Conservation (phyloP, 2,113 vertebrate genomes). For the Poecile atricapillus region DNA sequence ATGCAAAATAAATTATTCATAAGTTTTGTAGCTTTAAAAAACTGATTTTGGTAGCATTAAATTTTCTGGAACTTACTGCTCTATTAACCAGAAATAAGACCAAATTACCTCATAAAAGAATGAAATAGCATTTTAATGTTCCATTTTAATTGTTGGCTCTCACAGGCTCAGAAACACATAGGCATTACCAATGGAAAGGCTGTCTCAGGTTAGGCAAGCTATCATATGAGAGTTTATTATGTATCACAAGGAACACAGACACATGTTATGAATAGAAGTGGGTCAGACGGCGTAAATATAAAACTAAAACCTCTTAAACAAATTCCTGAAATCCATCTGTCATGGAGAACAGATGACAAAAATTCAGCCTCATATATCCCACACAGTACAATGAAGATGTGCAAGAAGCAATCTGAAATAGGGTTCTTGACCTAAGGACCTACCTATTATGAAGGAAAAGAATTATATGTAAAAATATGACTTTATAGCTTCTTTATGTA, state of each 20-base stretch:
- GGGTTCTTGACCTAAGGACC: background rate
- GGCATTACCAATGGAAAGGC: background rate
- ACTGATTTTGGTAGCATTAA: background rate
- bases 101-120: background rate
- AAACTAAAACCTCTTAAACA: background rate
- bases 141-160: background rate
- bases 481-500: background rate
- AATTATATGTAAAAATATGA: background rate
- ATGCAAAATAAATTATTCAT: background rate
- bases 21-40: background rate
- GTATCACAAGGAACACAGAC: background rate
- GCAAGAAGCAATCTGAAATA: background rate
- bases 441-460: background rate
- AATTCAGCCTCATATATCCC: background rate
- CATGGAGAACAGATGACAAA: background rate
- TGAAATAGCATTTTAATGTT: background rate
- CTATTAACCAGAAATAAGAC: conserved; percentile 6
- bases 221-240: background rate
- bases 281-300: background rate
- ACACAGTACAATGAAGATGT: background rate
- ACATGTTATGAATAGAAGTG: background rate
- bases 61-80: background rate
- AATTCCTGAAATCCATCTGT: background rate
- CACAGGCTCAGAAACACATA: background rate
- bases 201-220: background rate